Evolutionary conservation across 1,140 invertebrate genomes (phyloP), one percentile per base, ranked within the genome.

Genomic region (Anadara kagoshimensis): DNA sequence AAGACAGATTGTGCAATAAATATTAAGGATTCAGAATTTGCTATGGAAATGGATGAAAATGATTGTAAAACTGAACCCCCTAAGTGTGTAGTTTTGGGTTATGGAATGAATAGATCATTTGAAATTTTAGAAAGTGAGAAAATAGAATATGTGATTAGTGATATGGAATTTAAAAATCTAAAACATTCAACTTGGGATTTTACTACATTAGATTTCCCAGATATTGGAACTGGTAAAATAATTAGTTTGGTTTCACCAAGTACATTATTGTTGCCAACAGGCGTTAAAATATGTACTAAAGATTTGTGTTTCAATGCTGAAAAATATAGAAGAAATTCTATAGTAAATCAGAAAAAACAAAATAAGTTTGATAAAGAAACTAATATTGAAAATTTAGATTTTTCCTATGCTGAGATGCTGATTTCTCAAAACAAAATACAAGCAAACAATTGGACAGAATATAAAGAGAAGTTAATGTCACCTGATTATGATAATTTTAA

Each of bases 401-500:
- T 78, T 73, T 82, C 78, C 16, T 78, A 75, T 68, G 63, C 71
- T 51, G 68, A 75, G 22, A 70, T 67, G 67, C 36, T 69, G 18
- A 20, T 36, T 18, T 51, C 64, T 14, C 41, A 68, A 64, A 69
- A 26, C 29, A 44, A 49, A 54, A 47, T 82, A 10, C n/a, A 12
- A 16, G 80, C 80, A 49, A 59, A 57, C 20, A 85, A 81, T 67
- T 85, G 84, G 84, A 67, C 26, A 56, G 79, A 84, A 36, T 83
- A 80, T 59, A 84, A 84, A 68, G 53, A 54, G 22, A 77, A 78
- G 22, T 20, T 73, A 26, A 43, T n/a, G 36, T 18, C 41, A 7
- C 12, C 22, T 26, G 43, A 76, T 22, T 62, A 66, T 12, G 26
- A 61, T 8, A 18, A 66, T 24, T n/a, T 41, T 0, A 36, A 59